Conservation (phyloP, 1,140 invertebrate species). For the Drosophila simulans region DNA sequence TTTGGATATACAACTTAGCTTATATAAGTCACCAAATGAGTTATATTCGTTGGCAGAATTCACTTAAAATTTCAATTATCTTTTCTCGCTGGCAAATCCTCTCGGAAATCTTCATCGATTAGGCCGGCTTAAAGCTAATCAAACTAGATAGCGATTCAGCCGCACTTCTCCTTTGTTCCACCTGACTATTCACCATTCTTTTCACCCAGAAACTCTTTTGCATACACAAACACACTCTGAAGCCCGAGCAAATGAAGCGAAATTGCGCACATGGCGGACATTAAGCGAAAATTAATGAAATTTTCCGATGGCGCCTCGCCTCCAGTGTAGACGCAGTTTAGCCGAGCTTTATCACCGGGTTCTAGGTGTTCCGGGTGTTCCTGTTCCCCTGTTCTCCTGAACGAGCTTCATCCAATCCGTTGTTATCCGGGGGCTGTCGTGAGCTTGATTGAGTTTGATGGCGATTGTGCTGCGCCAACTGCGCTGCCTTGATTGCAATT, state of each 20-base stretch:
- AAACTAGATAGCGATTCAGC: constrained; percentile 27
- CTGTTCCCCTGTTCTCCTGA: not conserved
- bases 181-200: constrained; percentile 5
- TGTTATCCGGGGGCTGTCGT: constrained; percentile 72
- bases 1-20: no score
- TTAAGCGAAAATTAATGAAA: constrained; percentile 80
- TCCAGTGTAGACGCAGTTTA: constrained; percentile 19
- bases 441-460: constrained; percentile 79
- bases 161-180: constrained; percentile 1
- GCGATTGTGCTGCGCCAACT: constrained; percentile 70
- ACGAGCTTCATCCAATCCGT: constrained; percentile 46
- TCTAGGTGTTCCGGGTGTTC: constrained; percentile 15
- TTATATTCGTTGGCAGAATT: not conserved
- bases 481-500: constrained; percentile 75
- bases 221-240: constrained; percentile 23
- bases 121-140: constrained; percentile 31
- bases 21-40: no score
- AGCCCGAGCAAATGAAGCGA: constrained; percentile 49
- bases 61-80: constrained; percentile 16
- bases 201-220: constrained; percentile 30
- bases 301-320: constrained; percentile 52
- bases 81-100: not conserved
- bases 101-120: not conserved
- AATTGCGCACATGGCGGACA: constrained; percentile 77
- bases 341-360: constrained; percentile 35